Base-by-base conservation (phyloP, 1,140 invertebrate species). In the Argopecten irradians region DNA sequence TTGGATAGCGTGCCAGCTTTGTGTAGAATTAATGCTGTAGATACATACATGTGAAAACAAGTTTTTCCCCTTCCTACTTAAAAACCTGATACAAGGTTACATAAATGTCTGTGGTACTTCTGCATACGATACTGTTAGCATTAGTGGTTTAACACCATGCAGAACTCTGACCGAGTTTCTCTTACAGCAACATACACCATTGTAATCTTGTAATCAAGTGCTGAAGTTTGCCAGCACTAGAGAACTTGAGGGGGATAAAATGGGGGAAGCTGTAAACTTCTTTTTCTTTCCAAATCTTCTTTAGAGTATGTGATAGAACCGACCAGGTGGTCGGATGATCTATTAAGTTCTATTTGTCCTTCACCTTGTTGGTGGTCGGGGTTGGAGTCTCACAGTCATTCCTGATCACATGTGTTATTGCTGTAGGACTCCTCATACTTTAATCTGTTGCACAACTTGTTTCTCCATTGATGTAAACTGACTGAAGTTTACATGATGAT, bases 61-160 rank as follows among this genome's bases (percentile, higher is more conserved):
- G 16, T n/a, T 71, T 71, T 71, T 71, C 28, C 5, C 28, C 55
- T 71, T 71, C 55, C 55, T 71, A 71, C 55, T 71, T 71, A 71
- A 71, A 71, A 71, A 71, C 55, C 28, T 71, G 55, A 71, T 71
- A 71, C 55, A 71, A 71, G 55, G 55, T 71, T 71, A 71, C 22
- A 28, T 1, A 71, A 71, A n/a, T 5, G 55, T 71, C 16, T 71
- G n/a, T 8, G 28, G 55, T 28, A 71, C 55, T 71, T 71, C 55
- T 71, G 55, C 55, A 71, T 19, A 46, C 22, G 5, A 16, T n/a
- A 71, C 55, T 71, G 55, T 28, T 71, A 71, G 8, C 1, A 3
- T n/a, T n/a, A 71, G 55, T 71, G 55, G 22, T 71, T 28, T 16
- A 71, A 3, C 55, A 71, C 22, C 13, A n/a, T n/a, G n/a, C 1